Conservation (phyloP, 2,888 invertebrate genomes). For the Epistrophe grossulariae region DNA sequence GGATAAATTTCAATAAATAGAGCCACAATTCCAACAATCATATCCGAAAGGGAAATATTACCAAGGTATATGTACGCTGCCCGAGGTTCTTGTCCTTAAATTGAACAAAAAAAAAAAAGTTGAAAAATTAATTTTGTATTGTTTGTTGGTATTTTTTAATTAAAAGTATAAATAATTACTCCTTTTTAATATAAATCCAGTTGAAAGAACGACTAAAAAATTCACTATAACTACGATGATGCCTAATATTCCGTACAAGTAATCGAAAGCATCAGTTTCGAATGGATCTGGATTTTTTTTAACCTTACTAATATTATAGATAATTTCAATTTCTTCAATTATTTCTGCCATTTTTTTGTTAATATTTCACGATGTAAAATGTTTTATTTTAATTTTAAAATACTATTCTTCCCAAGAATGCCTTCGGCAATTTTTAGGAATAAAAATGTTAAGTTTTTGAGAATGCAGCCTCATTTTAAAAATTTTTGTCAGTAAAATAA, state of each 20-base stretch:
- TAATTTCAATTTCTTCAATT: not conserved
- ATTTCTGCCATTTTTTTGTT: not conserved
- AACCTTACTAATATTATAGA: not conserved
- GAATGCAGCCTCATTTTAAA: too few relatives aligned
- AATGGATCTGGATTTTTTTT: not conserved
- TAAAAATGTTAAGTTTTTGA: too few relatives aligned
- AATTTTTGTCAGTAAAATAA: too few relatives aligned
- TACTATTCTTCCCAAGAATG: too few relatives aligned
- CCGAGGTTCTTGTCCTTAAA: not conserved
- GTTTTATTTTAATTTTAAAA: too few relatives aligned
- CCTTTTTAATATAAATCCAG: constrained; percentile 87
- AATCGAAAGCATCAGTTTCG: constrained; percentile 82
- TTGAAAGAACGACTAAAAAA: constrained; percentile 87
- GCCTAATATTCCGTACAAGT: constrained; percentile 85
- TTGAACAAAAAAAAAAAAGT: constrained; percentile 11
- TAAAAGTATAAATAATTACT: constrained; percentile 82
- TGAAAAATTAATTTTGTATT: constrained; percentile 36
- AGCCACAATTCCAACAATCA: constrained; percentile 86
- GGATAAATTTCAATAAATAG: constrained; percentile 85
- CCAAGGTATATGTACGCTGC: not conserved
- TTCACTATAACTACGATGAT: constrained; percentile 85
- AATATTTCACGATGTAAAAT: too few relatives aligned
- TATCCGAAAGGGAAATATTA: constrained; percentile 59
- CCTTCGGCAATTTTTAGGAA: too few relatives aligned
- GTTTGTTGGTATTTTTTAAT: not conserved